Percentiles rank a stretch among this genome's conserved stretches.
Evolutionary conservation across 2,888 invertebrate species (phyloP).

Genomic region (Augiades crinisus): DNA sequence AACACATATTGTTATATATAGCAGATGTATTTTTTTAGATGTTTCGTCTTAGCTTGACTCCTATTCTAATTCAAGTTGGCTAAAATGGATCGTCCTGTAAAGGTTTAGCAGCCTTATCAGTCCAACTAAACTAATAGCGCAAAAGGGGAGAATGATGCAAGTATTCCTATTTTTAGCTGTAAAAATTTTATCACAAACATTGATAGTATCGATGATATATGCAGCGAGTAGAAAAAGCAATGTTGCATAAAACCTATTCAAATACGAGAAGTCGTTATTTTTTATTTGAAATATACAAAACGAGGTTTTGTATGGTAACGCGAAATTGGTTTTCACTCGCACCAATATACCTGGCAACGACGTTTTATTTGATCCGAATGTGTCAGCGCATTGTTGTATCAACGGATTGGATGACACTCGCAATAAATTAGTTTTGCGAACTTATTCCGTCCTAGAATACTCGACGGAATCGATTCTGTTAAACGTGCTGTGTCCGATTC

Average conservation of each 20-base stretch:
- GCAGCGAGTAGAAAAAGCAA: constrained; percentile 2
- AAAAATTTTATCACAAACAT: not conserved
- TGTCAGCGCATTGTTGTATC: constrained; percentile 19
- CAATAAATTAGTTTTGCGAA: constrained; percentile 18
- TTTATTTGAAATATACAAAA: constrained; percentile 50
- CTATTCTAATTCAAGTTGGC: too few species aligned
- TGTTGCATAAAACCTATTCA: constrained; percentile 12
- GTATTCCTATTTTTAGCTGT: too few species aligned
- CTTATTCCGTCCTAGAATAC: constrained; percentile 8
- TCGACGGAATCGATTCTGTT: constrained; percentile 10
- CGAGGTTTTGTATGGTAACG: constrained; percentile 43
- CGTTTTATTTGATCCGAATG: constrained; percentile 13
- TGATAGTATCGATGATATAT: not conserved
- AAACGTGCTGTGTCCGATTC: constrained; percentile 20
- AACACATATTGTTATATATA: too few species aligned
- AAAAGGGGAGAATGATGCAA: too few species aligned
- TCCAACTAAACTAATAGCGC: too few species aligned
- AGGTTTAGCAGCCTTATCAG: too few species aligned
- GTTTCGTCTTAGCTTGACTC: too few species aligned
- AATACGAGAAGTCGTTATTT: constrained; percentile 39
- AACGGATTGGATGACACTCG: constrained; percentile 8
- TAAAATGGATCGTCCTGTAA: too few species aligned
- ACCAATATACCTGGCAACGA: not conserved
- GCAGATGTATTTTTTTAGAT: too few species aligned
- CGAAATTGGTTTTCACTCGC: constrained; percentile 56